Conservation (phyloP, 2,113 vertebrate species). For the Morone saxatilis region DNA sequence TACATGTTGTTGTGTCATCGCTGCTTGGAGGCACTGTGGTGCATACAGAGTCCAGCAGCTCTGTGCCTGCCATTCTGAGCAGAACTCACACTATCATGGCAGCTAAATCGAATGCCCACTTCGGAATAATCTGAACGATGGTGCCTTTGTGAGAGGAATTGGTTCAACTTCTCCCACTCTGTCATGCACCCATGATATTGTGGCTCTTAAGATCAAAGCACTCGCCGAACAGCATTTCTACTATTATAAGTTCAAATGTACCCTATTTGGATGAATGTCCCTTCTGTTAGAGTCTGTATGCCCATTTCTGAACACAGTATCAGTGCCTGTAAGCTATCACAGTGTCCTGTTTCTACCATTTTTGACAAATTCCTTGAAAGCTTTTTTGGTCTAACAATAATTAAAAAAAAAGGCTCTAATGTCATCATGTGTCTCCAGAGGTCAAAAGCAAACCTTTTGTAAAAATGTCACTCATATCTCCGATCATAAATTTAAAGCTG, state of each 20-base stretch:
- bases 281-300: background rate
- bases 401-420: background rate
- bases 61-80: conserved; percentile 15
- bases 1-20: conserved; percentile 12
- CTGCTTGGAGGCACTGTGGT: background rate
- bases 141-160: conserved; percentile 22
- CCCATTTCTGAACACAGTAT: conserved; percentile 28
- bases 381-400: background rate
- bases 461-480: conserved; percentile 11
- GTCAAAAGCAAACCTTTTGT: conserved; percentile 21
- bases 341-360: background rate
- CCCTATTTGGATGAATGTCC: conserved; percentile 19
- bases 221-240: conserved; percentile 28
- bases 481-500: background rate
- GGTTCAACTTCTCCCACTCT: conserved; percentile 29
- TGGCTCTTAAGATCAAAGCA: conserved; percentile 36
- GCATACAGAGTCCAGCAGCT: conserved; percentile 17
- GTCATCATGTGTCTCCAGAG: background rate
- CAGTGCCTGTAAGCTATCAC: conserved; percentile 4
- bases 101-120: conserved; percentile 36
- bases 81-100: background rate
- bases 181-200: conserved; percentile 20
- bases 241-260: conserved; percentile 29
- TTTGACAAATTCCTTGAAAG: conserved; percentile 20
- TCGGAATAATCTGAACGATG: conserved; percentile 44